Percentiles rank a stretch among this genome's conserved stretches.
phyloP scores from a whole-genome alignment of 2,113 vertebrate species.

The Danio rerio region DNA sequence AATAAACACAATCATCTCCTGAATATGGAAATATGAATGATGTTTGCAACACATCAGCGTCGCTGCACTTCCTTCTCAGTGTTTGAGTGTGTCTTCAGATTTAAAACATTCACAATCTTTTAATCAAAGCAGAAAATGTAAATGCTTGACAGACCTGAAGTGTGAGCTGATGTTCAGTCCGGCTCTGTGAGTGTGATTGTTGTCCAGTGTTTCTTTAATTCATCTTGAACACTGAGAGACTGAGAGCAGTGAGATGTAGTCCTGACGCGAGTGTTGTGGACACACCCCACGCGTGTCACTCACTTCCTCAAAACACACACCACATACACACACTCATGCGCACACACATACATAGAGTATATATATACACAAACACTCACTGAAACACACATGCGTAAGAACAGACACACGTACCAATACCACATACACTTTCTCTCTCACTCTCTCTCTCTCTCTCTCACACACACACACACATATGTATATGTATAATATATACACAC shows the following conservation, averaged over 20 bases:
- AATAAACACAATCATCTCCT: not conserved
- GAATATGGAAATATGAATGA: not conserved
- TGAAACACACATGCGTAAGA: too few species aligned
- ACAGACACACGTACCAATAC: too few species aligned
- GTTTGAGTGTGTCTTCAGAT: not conserved
- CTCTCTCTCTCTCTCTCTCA: too few species aligned
- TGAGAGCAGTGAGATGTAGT: not conserved
- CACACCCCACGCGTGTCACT: slow-evolving; percentile 24
- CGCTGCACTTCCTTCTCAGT: slow-evolving; percentile 25
- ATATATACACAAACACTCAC: too few species aligned
- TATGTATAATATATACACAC: too few species aligned
- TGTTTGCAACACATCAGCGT: not conserved
- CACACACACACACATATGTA: too few species aligned
- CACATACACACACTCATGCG: too few species aligned
- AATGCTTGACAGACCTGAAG: slow-evolving; percentile 9
- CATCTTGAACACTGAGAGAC: not conserved
- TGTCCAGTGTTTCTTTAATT: not conserved
- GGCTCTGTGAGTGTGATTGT: not conserved
- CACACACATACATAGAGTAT: too few species aligned
- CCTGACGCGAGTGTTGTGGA: slow-evolving; percentile 2
- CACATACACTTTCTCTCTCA: too few species aligned
- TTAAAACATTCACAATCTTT: not conserved
- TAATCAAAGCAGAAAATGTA: not conserved
- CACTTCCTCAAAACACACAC: slow-evolving; percentile 20
- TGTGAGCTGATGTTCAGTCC: not conserved